Evolutionary conservation across 1,140 invertebrate genomes (phyloP).

Genomic region (Papilio polyxenes): DNA sequence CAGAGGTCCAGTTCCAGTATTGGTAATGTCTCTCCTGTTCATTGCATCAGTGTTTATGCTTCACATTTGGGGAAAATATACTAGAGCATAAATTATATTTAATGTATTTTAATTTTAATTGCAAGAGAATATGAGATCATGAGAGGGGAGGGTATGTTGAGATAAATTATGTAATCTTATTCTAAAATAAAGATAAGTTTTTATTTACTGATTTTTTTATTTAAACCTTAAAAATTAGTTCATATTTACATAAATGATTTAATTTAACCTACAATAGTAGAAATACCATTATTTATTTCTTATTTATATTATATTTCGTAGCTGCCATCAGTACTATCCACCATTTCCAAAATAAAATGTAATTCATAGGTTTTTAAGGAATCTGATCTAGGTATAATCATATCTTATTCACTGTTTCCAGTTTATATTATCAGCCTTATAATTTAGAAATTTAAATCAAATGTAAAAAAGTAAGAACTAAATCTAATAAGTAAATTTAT

Average conservation of each 20-base stretch:
- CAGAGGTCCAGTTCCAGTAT: slow-evolving; percentile 98
- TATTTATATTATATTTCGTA: not conserved
- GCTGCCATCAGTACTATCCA: not conserved
- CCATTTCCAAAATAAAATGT: not conserved
- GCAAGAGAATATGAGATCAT: slow-evolving; percentile 40
- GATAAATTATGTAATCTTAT: slow-evolving; percentile 58
- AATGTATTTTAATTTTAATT: slow-evolving; percentile 33
- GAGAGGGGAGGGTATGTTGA: slow-evolving; percentile 43
- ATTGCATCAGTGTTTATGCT: slow-evolving; percentile 99
- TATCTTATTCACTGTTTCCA: not conserved
- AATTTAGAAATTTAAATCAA: slow-evolving; percentile 54
- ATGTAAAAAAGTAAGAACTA: slow-evolving; percentile 29
- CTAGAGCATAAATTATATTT: slow-evolving; percentile 86
- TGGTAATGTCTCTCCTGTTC: slow-evolving; percentile 99
- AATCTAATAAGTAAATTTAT: slow-evolving; percentile 4
- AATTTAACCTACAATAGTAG: not conserved
- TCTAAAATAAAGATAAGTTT: slow-evolving; percentile 57
- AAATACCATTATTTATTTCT: not conserved
- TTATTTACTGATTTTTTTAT: slow-evolving; percentile 34
- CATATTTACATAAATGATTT: slow-evolving; percentile 26
- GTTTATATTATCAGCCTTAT: slow-evolving; percentile 74
- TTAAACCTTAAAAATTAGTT: slow-evolving; percentile 26
- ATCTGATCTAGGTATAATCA: not conserved
- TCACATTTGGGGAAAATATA: slow-evolving; percentile 99
- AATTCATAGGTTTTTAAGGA: not conserved